Evolutionary conservation across 2,888 invertebrate genomes (phyloP).

Genomic region (Tyria jacobaeae): DNA sequence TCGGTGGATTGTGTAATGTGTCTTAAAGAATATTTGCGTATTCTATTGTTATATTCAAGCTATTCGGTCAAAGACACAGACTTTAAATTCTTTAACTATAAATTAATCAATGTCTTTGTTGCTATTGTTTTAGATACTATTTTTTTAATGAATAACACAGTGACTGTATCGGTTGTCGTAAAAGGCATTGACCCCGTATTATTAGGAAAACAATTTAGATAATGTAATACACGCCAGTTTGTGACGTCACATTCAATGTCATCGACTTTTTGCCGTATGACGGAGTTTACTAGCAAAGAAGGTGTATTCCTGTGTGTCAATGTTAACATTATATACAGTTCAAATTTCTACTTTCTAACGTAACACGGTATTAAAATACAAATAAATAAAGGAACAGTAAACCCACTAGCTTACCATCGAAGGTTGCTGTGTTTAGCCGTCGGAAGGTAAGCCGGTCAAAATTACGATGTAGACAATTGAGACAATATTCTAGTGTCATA

Average conservation of each 20-base stretch:
- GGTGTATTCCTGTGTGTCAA: constrained; percentile 6
- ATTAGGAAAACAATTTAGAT: constrained; percentile 57
- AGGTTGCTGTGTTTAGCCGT: neutral
- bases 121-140: constrained; percentile 49
- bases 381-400: too few species aligned
- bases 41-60: constrained; percentile 12
- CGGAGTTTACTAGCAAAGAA: constrained; percentile 15
- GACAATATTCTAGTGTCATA: neutral
- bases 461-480: neutral
- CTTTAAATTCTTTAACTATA: constrained; percentile 34
- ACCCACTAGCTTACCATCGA: neutral
- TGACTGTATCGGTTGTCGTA: constrained; percentile 39
- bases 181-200: constrained; percentile 54
- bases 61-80: constrained; percentile 27
- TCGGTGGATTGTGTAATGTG: too few species aligned
- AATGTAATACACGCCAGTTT: constrained; percentile 41
- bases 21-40: neutral
- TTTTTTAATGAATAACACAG: constrained; percentile 46
- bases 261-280: constrained; percentile 29
- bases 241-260: constrained; percentile 65
- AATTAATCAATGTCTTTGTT: constrained; percentile 47
- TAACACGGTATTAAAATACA: too few species aligned
- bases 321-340: neutral
- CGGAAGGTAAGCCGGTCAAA: neutral
- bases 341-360: neutral